Base-by-base conservation (phyloP, 2,888 invertebrate species). In the Ommatoiulus sabulosus region DNA sequence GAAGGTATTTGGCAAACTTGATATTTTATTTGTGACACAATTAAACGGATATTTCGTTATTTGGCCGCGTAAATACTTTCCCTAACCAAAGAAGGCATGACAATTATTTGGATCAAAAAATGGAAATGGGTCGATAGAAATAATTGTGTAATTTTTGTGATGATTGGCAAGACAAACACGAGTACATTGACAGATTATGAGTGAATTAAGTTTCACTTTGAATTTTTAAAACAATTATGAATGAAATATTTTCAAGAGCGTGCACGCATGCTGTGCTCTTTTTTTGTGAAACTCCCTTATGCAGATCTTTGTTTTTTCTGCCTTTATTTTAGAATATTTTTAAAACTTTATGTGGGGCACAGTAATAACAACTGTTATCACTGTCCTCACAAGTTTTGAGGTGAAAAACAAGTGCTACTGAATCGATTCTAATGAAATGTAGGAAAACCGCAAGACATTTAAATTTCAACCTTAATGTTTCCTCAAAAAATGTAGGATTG, bases 51-150 rank as follows among this genome's bases (percentile, higher is more conserved):
- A 80, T 80, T 80, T 35, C 80, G 80, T 80, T 80, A 35, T 80
- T 80, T 43, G 35, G 35, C 35, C 2, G 1, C 80, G 8, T 43
- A 43, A 80, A 80, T 35, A 43, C 80, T 10, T 12, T 15, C 35
- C 80, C 35, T 43, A 35, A 24, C 80, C 80, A 86, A 48, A 86
- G 86, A 86, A 86, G 86, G 48, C 44, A 48, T 86, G 44, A 44
- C 24, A 86, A 86, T 86, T 86, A 48, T 86, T 86, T 86, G 44
- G n/a, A 86, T 48, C 48, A 48, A 8, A 86, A 86, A 86, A 86
- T 86, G 48, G 48, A 86, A 86, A 86, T 86, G 86, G 44, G 46
- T 48, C 44, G 48, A 46, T 48, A 44, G 24, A 86, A 86, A 17
- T 86, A 86, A 86, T 86, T 48, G 86, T 48, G 44, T 48, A 48